Base-by-base conservation (phyloP, 2,113 vertebrate species). In the Salvelinus sp. region DNA sequence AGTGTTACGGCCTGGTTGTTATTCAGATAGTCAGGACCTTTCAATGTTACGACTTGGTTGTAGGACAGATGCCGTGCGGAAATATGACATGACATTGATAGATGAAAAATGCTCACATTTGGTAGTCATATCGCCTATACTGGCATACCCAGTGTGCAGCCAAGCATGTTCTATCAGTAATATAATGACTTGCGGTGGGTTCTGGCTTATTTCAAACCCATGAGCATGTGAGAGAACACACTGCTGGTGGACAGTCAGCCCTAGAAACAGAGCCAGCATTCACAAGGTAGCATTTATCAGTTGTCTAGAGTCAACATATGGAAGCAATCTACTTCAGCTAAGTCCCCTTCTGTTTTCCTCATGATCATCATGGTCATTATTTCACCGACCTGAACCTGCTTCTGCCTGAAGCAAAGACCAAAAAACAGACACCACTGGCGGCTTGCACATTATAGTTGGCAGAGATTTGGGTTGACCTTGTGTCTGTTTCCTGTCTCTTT, bases 131-230 rank as follows among this genome's bases (percentile, higher is more conserved):
- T 66, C 7, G 64, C 16, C 4, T 20, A 28, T 77, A 20, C 13
- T 18, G 9, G 58, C 54, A 69, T 5, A 30, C 14, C 23, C 70
- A 66, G 71, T 28, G 50, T 69, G 69, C 47, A 44, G 30, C 48
- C 38, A 72, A 47, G 30, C 38, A 70, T 44, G 69, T 79, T 78
- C 70, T 70, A 62, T 58, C 69, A 78, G 72, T 74, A 30, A 82
- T 71, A 64, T 63, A 69, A 79, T 64, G 77, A 72, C 75, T 69
- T 73, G 57, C 18, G 18, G 23, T 20, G n/a, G 58, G 72, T 70
- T 77, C 79, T 65, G 73, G 5, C n/a, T 62, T 70, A 38, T 73
- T 78, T 77, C 44, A 73, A 78, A 50, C 38, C 18, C 27, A 28
- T 27, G 64, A 69, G 33, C 20, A 47, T 67, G 73, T 79, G 64